Evolutionary conservation across 1,140 invertebrate species (phyloP).

Genomic region (Drosophila bocki): DNA sequence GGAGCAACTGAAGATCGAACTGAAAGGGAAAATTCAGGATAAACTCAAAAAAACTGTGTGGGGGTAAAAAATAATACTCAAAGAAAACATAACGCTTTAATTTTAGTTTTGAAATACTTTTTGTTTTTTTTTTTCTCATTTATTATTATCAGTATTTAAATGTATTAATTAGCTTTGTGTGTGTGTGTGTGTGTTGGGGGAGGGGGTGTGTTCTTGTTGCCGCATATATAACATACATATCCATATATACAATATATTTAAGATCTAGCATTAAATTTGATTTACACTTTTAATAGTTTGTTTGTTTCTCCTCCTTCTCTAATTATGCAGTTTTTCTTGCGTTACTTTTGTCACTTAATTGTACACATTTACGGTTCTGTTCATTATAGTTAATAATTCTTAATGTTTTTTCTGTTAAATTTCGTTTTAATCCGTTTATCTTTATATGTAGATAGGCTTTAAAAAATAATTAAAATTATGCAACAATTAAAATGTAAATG

Average conservation of each 20-base stretch:
- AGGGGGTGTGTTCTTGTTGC: slow-evolving; percentile 61
- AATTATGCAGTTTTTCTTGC: slow-evolving; percentile 49
- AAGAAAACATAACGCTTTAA: slow-evolving; percentile 41
- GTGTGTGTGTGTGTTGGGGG: slow-evolving; percentile 33
- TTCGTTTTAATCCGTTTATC: slow-evolving; percentile 63
- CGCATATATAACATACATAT: slow-evolving; percentile 78
- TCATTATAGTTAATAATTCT: slow-evolving; percentile 46
- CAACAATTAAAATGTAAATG: slow-evolving; percentile 84
- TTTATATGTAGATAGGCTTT: slow-evolving; percentile 64
- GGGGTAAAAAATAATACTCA: not conserved
- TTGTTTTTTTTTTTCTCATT: slow-evolving; percentile 70
- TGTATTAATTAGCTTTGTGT: slow-evolving; percentile 73
- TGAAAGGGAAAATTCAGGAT: slow-evolving; percentile 13
- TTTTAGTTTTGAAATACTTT: slow-evolving; percentile 70
- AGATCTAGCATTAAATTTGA: slow-evolving; percentile 77
- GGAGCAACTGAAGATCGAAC: slow-evolving; percentile 37
- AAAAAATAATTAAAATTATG: slow-evolving; percentile 84
- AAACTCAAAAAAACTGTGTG: slow-evolving; percentile 12
- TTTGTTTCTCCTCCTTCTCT: slow-evolving; percentile 53
- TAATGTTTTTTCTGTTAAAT: slow-evolving; percentile 42
- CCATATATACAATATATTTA: slow-evolving; percentile 78
- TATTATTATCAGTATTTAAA: slow-evolving; percentile 70
- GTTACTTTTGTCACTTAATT: slow-evolving; percentile 33
- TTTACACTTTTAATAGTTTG: slow-evolving; percentile 82
- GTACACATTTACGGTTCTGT: slow-evolving; percentile 51